Evolutionary conservation across 1,140 invertebrate genomes (phyloP).

Genomic region (Bombus impatiens): DNA sequence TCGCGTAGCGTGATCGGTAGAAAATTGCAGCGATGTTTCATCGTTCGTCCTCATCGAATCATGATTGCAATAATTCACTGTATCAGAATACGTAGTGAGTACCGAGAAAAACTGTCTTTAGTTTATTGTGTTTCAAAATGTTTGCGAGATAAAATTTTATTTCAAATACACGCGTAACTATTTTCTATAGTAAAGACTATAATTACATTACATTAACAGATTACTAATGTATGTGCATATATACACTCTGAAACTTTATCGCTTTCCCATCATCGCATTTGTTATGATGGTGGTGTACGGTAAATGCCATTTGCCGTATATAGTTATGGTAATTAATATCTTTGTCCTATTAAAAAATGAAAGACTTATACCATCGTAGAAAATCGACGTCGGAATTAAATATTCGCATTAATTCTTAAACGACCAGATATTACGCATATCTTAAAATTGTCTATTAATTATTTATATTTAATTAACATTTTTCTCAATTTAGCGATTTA

Average conservation of each 20-base stretch:
- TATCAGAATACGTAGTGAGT: not conserved
- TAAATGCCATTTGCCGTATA: not conserved
- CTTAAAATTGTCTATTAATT: not conserved
- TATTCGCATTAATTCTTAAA: not conserved
- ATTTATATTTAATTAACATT: not conserved
- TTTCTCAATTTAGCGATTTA: not conserved
- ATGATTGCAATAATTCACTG: not conserved
- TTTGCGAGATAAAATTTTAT: not conserved
- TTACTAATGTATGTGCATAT: no score
- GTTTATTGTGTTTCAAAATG: not conserved
- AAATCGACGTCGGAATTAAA: not conserved
- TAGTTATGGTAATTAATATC: not conserved
- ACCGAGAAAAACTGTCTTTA: not conserved
- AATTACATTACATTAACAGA: not conserved
- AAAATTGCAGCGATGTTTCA: not conserved
- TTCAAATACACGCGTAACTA: not conserved
- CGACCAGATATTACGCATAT: not conserved
- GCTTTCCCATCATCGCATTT: not conserved
- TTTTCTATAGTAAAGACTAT: not conserved
- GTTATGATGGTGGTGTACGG: not conserved
- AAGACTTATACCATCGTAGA: not conserved
- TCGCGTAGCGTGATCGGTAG: not conserved
- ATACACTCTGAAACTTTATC: not conserved
- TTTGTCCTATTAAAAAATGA: not conserved
- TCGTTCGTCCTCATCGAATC: not conserved